Evolutionary conservation across 2,888 invertebrate species (phyloP), one percentile per base, ranked within the genome.

Genomic region (Sphaeridia pumilis): DNA sequence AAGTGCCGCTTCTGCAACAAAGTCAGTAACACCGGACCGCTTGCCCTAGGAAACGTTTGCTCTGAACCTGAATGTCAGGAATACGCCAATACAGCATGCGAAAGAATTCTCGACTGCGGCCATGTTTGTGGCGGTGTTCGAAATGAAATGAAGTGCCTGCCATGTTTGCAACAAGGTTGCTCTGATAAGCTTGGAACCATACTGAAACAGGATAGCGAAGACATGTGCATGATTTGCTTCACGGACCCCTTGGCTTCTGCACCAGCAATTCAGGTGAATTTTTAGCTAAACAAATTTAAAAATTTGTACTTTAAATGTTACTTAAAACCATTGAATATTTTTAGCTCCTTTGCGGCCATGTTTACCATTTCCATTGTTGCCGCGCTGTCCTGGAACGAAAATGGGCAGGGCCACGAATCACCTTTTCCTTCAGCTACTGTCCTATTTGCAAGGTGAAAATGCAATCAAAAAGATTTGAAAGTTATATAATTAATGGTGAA

Each of bases 151-250:
- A 72, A 73, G 47, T 97, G 95, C 68, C 73, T 95, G 64, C 92
- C 94, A 1, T 97, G 97, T 69, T 74, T 97, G 60, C 83, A 85
- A 66, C 83, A 85, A 66, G 84, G 92, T 2, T 94, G 94, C 68
- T 60, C 60, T 1, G 64, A 61, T 27, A 61, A 63, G 49, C 47
- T 58, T 10, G 61, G 61, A 27, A 59, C 66, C 12, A 58, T 61
- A 17, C 75, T 95, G 47, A 83, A 88, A 17, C 97, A 97, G 71
- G 97, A 97, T 70, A 90, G 90, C 0, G 97, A 97, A 67, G 97
- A 97, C 70, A 93, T 97, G 90, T 97, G 97, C 73, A 95, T 97
- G 89, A 90, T 97, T 66, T 97, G 97, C 71, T 97, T 97, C 73
- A 92, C 93, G 0, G 97, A 97, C 70, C 92, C 95, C 1, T 74